Conservation (phyloP, 2,113 vertebrate genomes). For the Brachirus orientalis region DNA sequence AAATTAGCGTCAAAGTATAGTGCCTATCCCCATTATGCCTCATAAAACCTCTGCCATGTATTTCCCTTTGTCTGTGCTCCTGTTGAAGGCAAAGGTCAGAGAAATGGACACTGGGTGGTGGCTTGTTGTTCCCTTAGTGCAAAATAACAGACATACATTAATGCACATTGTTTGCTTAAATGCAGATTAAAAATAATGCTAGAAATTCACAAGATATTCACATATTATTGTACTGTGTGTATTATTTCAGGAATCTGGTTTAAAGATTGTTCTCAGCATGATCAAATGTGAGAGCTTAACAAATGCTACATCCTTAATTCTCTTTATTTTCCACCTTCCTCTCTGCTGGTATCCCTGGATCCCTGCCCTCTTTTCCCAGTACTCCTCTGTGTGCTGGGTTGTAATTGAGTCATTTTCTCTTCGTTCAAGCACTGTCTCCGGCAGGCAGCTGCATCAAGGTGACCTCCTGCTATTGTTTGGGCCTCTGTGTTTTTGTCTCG, state of each 20-base stretch:
- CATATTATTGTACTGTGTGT: neutral
- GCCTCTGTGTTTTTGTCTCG: constrained; percentile 67
- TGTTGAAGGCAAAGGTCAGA: neutral
- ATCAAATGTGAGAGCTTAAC: constrained; percentile 17
- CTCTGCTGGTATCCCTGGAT: constrained; percentile 3
- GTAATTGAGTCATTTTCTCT: constrained; percentile 80
- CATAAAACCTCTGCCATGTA: neutral
- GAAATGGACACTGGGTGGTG: neutral
- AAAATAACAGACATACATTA: too few relatives aligned
- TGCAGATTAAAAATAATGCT: too few relatives aligned
- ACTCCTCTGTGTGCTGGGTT: constrained; percentile 32
- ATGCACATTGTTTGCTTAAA: neutral
- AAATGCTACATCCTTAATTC: constrained; percentile 16
- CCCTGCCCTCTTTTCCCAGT: constrained; percentile 3
- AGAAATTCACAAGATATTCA: too few relatives aligned
- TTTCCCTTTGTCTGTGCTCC: neutral
- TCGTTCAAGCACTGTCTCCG: constrained; percentile 53
- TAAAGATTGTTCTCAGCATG: neutral
- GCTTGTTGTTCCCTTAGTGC: neutral
- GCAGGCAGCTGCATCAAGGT: constrained; percentile 77
- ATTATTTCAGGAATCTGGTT: constrained; percentile 21
- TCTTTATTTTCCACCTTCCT: neutral
- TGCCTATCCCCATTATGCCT: neutral
- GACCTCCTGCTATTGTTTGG: constrained; percentile 74
- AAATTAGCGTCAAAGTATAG: neutral